These are phyloP conservation scores for Cepaea hortensis DNA, from an alignment of 2,888 invertebrate genomes.

Conservation along the genomic window DNA sequence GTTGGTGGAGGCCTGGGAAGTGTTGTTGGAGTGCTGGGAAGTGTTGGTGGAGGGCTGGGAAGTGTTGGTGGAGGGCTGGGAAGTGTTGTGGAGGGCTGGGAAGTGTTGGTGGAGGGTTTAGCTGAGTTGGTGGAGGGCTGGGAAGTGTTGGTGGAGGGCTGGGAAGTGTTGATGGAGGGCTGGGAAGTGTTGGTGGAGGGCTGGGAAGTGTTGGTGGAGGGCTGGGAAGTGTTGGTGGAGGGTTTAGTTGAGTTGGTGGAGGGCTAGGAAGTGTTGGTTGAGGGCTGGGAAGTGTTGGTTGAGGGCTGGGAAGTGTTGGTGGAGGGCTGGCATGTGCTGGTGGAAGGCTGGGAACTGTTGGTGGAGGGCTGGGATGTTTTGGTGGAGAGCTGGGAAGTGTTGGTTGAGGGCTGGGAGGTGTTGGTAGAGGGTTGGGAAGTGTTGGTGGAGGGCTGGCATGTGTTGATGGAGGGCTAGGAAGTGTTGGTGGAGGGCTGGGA, in stretches of 20 bases:
- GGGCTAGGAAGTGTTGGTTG: background rate
- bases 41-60: background rate
- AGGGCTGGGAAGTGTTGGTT: background rate
- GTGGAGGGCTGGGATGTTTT: background rate
- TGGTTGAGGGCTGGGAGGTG: background rate
- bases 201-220: background rate
- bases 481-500: background rate
- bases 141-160: background rate
- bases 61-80: background rate
- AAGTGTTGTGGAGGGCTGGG: background rate
- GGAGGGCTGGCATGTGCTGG: background rate
- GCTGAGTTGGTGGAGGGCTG: background rate
- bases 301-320: background rate
- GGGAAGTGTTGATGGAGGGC: background rate
- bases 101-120: background rate
- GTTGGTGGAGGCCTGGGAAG: background rate
- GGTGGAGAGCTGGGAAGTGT: background rate
- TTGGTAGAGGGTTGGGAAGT: background rate
- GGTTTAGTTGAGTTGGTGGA: background rate
- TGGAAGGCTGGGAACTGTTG: background rate
- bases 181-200: background rate
- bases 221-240: background rate
- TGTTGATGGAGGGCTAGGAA: background rate
- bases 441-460: background rate
- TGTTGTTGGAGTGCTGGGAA: background rate